Base-by-base conservation (phyloP, 2,113 vertebrate genomes). In the Polypterus senegalus region DNA sequence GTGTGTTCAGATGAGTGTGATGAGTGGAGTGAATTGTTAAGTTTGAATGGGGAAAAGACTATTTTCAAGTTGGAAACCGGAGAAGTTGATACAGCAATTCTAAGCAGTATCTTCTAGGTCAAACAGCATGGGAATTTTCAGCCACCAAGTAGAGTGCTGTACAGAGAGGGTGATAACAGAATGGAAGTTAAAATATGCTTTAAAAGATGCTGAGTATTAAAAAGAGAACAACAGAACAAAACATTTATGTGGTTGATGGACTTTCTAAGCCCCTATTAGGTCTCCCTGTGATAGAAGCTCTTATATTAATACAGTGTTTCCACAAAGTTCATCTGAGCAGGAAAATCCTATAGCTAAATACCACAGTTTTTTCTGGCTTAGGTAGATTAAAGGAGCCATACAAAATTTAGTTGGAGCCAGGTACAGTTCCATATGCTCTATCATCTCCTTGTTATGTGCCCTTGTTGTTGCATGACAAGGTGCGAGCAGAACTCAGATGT, bases 331-430 rank as follows among this genome's bases (percentile, higher is more conserved):
- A 61, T 46, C 10, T 4, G 7, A 51, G n/a, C 58, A 64, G 48
- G 5, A 61, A 1, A 48, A 70, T 3, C 48, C 64, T 44, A 67
- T 48, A 55, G 51, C 53, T 2, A 55, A 61, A 43, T 68, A 61
- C 61, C 59, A 61, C 61, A 10, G 61, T 68, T 3, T 71, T 69
- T n/a, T 46, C 58, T 8, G 66, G 66, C 2, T 4, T 73, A 2
- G 66, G 64, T 2, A 55, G 68, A n/a, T 49, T 65, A 48, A 64
- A 63, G 27, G 60, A 61, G 54, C 58, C 62, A 0, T 66, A 67
- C 47, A 58, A 47, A 58, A 67, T 67, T 7, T 9, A 66, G 9
- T n/a, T 66, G 45, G 62, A 66, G 7, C 53, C 64, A 2, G 62
- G 27, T 27, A 27, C 27, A 27, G 27, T 1, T 27, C 27, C 27